Percentiles rank a stretch among this genome's conserved stretches.
phyloP scores from a whole-genome alignment of 2,113 vertebrate genomes.

The Oncorhynchus mykiss region DNA sequence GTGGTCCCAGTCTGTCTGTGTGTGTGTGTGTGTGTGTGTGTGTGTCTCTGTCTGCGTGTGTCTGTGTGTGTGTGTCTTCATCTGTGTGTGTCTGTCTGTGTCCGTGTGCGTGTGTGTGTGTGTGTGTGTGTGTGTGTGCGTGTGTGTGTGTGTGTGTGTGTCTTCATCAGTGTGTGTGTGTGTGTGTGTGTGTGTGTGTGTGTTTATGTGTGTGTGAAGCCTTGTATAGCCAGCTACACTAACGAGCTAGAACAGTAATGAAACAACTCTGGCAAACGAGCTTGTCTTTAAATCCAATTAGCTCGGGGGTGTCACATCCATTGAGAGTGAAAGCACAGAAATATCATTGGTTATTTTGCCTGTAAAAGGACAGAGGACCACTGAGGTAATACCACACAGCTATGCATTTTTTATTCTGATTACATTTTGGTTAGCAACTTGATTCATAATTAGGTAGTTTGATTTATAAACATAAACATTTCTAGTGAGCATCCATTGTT shows the following conservation, averaged over 20 bases:
- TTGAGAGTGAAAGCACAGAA: conserved; percentile 28
- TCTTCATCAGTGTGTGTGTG: too few species aligned
- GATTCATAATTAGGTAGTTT: background rate
- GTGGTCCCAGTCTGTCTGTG: background rate
- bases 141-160: too few species aligned
- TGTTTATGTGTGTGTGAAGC: background rate
- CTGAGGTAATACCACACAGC: background rate
- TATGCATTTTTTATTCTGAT: background rate
- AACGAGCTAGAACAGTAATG: conserved; percentile 35
- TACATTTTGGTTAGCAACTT: background rate
- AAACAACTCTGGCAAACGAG: conserved; percentile 34
- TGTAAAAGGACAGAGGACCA: conserved; percentile 6
- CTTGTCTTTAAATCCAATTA: conserved; percentile 53
- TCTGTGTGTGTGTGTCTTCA: too few species aligned
- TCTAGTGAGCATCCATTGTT: background rate
- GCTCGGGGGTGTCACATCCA: conserved; percentile 39
- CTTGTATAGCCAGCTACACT: conserved; percentile 24
- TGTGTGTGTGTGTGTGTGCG: too few species aligned
- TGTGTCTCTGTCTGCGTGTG: too few species aligned
- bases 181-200: too few species aligned
- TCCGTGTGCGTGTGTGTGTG: too few species aligned
- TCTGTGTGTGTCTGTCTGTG: too few species aligned
- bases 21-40: too few species aligned
- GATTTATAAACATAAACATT: background rate
- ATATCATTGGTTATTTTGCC: conserved; percentile 27